Evolutionary conservation across 2,113 vertebrate genomes (phyloP), one percentile per base, ranked within the genome.

Genomic region (Clinocottus analis): DNA sequence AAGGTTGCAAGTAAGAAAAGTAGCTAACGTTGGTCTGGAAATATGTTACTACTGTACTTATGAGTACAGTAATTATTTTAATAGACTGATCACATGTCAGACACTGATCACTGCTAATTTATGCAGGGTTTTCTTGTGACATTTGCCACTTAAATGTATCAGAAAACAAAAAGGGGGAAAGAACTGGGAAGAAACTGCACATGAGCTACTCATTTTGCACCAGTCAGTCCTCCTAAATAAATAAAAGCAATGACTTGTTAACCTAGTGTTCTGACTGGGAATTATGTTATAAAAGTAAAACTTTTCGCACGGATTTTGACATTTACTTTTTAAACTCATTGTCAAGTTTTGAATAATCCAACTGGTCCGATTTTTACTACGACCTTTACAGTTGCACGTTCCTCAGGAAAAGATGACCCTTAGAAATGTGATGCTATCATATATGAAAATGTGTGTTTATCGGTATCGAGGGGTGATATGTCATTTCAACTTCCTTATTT

Each of bases 171-270:
- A 67, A 49, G 16, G 25, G 51, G 4, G 65, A 59, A 10, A 37
- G 31, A 37, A 37, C 3, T n/a, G 45, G 4, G 65, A 59, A 14
- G 51, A 45, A 37, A 37, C 3, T 16, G 45, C 19, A 62, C 51
- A 68, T 67, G 19, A 75, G 39, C 51, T 59, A 27, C 37, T 23
- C 16, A 59, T 59, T 60, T n/a, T 16, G 21, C n/a, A n/a, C n/a
- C n/a, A n/a, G n/a, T n/a, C n/a, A n/a, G n/a, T n/a, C n/a, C n/a
- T n/a, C n/a, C n/a, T n/a, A n/a, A n/a, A n/a, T n/a, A n/a, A n/a
- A n/a, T n/a, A n/a, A n/a, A n/a, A n/a, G n/a, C n/a, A n/a, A n/a
- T n/a, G n/a, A n/a, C n/a, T n/a, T n/a, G n/a, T n/a, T n/a, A n/a
- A n/a, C n/a, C n/a, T n/a, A n/a, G n/a, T n/a, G n/a, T n/a, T n/a